Conservation (phyloP, 2,797 vertebrate genomes). For the Microctenopoma stevenorrisi region DNA sequence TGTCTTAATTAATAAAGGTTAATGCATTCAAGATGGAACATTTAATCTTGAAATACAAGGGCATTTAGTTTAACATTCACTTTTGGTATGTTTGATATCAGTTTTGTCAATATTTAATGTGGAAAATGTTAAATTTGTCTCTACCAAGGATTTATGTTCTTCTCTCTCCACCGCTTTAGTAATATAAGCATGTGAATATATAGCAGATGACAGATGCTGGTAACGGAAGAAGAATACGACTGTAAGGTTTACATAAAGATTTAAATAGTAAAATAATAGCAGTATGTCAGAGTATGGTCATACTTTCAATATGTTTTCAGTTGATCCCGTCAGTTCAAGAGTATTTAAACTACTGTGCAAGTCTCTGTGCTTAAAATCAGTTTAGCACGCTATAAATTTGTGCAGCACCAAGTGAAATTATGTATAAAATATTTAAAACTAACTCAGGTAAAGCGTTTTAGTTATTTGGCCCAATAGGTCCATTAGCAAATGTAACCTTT, state of each 20-base stretch:
- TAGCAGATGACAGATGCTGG: neutral
- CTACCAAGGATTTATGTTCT: constrained; percentile 1
- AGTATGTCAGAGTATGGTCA: neutral
- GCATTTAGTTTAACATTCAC: constrained; percentile 55
- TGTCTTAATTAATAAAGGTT: constrained; percentile 71
- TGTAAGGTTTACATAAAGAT: neutral
- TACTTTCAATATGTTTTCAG: too few species aligned
- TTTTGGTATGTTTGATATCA: constrained; percentile 51
- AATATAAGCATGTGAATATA: neutral
- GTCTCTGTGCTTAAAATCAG: too few species aligned
- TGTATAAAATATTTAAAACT: too few species aligned
- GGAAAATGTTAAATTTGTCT: constrained; percentile 25
- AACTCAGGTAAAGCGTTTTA: too few species aligned
- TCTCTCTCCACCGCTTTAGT: constrained; percentile 3
- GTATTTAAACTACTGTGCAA: too few species aligned
- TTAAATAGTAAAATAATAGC: neutral
- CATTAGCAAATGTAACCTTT: too few species aligned
- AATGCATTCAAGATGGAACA: constrained; percentile 66
- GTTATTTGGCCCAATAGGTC: too few species aligned
- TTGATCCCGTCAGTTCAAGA: too few species aligned
- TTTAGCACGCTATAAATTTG: too few species aligned
- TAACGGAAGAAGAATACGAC: neutral
- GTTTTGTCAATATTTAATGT: constrained; percentile 59
- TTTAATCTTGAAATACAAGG: constrained; percentile 60
- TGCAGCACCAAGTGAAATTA: too few species aligned